phyloP scores from a whole-genome alignment of 2,888 invertebrate species.

The Trichacis sp. region DNA sequence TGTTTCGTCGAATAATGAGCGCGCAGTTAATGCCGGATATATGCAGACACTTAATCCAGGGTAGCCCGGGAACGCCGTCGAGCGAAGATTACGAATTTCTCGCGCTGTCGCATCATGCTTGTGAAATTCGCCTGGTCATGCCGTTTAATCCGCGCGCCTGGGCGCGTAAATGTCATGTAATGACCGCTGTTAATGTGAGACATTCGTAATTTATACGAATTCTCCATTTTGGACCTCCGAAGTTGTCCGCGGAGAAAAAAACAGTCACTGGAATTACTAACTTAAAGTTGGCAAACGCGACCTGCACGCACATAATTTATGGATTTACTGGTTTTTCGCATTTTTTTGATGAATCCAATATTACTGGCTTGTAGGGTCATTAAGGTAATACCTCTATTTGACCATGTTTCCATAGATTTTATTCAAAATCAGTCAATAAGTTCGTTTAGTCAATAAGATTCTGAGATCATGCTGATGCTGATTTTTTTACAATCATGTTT shows the following conservation, averaged over 20 bases:
- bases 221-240: neutral
- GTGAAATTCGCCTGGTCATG: constrained; percentile 56
- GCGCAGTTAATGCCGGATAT: constrained; percentile 24
- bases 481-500: no score
- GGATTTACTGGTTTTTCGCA: no score
- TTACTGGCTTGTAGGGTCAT: no score
- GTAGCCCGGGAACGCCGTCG: constrained; percentile 5
- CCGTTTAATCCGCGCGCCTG: constrained; percentile 52
- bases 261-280: no score
- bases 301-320: no score
- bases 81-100: constrained; percentile 27
- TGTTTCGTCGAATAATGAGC: constrained; percentile 11
- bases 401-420: no score
- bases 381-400: no score
- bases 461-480: no score
- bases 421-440: no score
- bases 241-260: neutral
- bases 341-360: no score
- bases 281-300: no score
- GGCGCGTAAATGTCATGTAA: constrained; percentile 32
- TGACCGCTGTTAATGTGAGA: constrained; percentile 33
- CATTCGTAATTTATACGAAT: constrained; percentile 28
- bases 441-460: no score
- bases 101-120: neutral
- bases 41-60: constrained; percentile 35